Conservation (phyloP, 2,797 vertebrate species). For the Sphaeramia orbicularis region DNA sequence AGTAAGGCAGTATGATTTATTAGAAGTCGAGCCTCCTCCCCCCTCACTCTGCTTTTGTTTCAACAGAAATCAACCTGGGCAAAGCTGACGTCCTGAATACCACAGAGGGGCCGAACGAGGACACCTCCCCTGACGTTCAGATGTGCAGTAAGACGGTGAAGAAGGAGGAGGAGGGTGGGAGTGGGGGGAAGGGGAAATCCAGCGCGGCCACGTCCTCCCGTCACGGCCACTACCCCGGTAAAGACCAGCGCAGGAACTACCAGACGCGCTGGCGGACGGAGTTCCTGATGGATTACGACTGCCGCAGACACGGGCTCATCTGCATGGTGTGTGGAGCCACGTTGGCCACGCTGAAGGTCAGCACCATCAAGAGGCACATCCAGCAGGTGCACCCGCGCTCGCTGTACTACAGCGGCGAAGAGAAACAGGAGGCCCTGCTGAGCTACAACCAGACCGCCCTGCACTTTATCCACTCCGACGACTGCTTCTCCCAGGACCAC, state of each 20-base stretch:
- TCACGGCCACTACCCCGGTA: slow-evolving; percentile 86
- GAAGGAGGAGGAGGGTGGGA: slow-evolving; percentile 23
- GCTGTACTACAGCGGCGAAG: slow-evolving; percentile 85
- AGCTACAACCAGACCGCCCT: slow-evolving; percentile 87
- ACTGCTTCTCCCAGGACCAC: slow-evolving; percentile 82
- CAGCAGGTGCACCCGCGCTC: slow-evolving; percentile 93
- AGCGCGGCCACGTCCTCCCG: slow-evolving; percentile 37
- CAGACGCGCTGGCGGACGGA: slow-evolving; percentile 91
- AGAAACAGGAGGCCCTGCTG: slow-evolving; percentile 88
- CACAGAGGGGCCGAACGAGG: slow-evolving; percentile 27
- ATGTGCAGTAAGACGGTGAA: slow-evolving; percentile 49
- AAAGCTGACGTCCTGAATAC: slow-evolving; percentile 26
- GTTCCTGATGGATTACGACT: slow-evolving; percentile 94
- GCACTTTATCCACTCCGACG: slow-evolving; percentile 83
- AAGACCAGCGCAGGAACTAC: slow-evolving; percentile 91
- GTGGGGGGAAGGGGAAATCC: slow-evolving; percentile 25
- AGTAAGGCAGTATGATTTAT: background rate
- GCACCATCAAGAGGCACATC: slow-evolving; percentile 91
- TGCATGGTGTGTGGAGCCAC: slow-evolving; percentile 90
- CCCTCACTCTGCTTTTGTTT: slow-evolving; percentile 6
- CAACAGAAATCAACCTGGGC: slow-evolving; percentile 54
- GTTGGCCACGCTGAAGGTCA: slow-evolving; percentile 89
- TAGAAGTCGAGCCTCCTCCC: background rate
- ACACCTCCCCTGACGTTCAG: slow-evolving; percentile 25
- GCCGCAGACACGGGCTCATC: slow-evolving; percentile 87